A percentile compares a stretch with the other conserved stretches of the same genome.
Conservation (phyloP, 2,888 invertebrate genomes). For the Lissonota sp. region DNA sequence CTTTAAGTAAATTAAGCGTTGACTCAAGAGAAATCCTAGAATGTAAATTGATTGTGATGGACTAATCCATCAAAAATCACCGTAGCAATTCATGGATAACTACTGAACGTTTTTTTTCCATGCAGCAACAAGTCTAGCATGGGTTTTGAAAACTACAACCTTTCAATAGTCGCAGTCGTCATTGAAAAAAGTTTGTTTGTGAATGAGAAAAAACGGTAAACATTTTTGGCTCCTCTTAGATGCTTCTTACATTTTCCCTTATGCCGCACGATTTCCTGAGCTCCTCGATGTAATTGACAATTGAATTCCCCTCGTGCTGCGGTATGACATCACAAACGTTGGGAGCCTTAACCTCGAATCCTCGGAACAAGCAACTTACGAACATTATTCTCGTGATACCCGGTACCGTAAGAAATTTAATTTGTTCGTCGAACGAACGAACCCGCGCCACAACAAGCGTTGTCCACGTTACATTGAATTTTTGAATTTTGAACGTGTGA, state of each 20-base stretch:
- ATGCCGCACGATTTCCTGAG: conserved; percentile 34
- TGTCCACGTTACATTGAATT: conserved; percentile 1
- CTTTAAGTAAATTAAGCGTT: no score
- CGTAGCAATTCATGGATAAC: no score
- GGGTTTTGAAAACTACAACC: no score
- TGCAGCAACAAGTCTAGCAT: no score
- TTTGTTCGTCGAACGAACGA: conserved; percentile 13
- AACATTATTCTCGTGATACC: conserved; percentile 8
- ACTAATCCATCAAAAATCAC: no score
- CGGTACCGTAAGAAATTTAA: conserved; percentile 24
- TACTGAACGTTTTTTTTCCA: no score
- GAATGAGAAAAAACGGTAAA: no score
- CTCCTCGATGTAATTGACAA: conserved; percentile 39
- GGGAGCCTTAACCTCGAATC: neutral
- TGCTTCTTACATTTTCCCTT: neutral
- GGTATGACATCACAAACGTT: conserved; percentile 8
- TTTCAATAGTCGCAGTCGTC: no score
- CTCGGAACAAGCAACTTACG: neutral
- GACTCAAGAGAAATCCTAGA: no score
- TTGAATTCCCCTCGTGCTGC: conserved; percentile 28
- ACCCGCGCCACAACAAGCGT: neutral
- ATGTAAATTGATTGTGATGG: no score
- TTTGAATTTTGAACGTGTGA: conserved; percentile 21
- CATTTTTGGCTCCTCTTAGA: no score
- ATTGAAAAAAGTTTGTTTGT: no score